Conservation (phyloP, 2,797 vertebrate genomes). For the Gymnoscopelus microlampas region DNA sequence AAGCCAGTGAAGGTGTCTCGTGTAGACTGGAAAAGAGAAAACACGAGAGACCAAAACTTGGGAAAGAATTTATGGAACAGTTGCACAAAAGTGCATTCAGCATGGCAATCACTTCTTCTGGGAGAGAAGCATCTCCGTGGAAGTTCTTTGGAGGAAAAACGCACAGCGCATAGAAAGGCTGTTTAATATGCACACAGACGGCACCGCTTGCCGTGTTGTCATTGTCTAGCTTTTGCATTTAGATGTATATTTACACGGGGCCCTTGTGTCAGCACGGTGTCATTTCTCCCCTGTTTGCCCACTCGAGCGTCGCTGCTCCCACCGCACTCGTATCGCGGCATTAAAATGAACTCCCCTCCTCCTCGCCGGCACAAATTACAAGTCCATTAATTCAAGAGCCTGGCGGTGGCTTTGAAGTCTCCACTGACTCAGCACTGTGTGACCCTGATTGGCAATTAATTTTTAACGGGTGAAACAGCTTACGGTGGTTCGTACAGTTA, state of each 20-base stretch:
- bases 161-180: no score
- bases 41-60: no score
- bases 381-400: conserved; percentile 45
- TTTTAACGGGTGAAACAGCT: conserved; percentile 86
- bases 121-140: no score
- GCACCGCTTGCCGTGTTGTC: not conserved
- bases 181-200: conserved; percentile 7
- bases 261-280: conserved; percentile 18
- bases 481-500: conserved; percentile 1
- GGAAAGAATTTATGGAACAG: no score
- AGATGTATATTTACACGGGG: conserved; percentile 8
- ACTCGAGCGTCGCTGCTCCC: conserved; percentile 15
- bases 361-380: conserved; percentile 40
- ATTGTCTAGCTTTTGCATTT: not conserved
- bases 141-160: no score
- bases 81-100: no score
- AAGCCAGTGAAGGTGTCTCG: no score
- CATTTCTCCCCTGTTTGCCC: conserved; percentile 25
- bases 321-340: conserved; percentile 28
- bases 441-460: conserved; percentile 88
- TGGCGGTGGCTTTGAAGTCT: conserved; percentile 80
- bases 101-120: no score
- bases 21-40: no score
- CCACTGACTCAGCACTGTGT: conserved; percentile 80
- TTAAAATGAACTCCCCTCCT: conserved; percentile 24